Base-by-base conservation (phyloP, 2,888 invertebrate species). In the Andrena chrysosceles region DNA sequence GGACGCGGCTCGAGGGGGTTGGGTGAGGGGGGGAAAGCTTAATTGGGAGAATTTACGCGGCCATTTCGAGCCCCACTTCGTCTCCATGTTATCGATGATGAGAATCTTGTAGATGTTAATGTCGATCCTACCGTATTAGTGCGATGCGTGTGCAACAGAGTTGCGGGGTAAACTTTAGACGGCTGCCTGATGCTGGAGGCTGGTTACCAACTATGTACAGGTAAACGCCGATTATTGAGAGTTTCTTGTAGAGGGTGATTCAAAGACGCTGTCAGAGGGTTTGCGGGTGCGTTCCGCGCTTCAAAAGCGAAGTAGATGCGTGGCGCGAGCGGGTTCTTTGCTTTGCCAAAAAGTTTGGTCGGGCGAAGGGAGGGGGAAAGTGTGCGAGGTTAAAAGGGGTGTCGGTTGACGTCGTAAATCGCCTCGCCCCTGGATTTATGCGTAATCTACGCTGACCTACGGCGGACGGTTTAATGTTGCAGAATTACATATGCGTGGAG, bases 381-480 rank as follows among this genome's bases (percentile, higher is more conserved):
- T 81, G 67, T 60, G 52, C n/a, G 13, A 16, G 73, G 73, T 63
- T 76, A 76, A 75, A 69, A 76, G 77, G 60, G 77, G 62, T 83
- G 83, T 77, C 76, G 71, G 78, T 83, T 81, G 87, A 85, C 82
- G 81, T 89, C 85, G 81, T 89, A 88, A 90, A 90, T 88, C 80
- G 86, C 84, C 68, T 75, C 75, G 78, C 81, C 81, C 77, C 75
- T 86, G 88, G 89, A 92, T 91, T 91, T 91, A 91, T 92, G 91
- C 89, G 90, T 90, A 90, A 90, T 89, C 87, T 86, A 86, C 85
- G 85, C 87, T 89, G 90, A 91, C 87, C 89, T 87, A 89, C 86
- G 89, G 88, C 90, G 84, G 78, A 79, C 81, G 86, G 87, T 88
- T 89, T 89, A 89, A 89, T 86, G 84, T 89, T 89, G 88, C 87